These are phyloP conservation scores for Enteromius anoplus DNA, from an alignment of 2,797 vertebrate genomes.

Conservation along the genomic window DNA sequence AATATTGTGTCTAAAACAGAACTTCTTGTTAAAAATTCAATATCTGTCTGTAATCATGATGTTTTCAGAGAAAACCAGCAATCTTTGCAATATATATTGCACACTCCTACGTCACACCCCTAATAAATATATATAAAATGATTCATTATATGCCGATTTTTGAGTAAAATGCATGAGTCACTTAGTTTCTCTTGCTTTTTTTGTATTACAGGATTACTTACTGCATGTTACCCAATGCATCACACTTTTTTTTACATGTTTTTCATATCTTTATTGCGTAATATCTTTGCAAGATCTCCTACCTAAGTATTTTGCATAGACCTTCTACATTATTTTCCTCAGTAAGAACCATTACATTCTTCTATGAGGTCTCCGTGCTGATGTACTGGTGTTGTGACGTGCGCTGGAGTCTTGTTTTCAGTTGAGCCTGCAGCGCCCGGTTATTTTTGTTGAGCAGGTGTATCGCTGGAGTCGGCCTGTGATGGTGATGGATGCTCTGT, in stretches of 20 bases:
- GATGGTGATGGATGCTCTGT: conserved; percentile 54
- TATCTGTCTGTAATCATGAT: too few relatives aligned
- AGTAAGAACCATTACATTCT: too few relatives aligned
- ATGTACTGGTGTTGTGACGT: neutral
- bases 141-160: neutral
- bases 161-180: neutral
- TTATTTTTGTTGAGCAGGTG: conserved; percentile 52
- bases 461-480: conserved; percentile 18
- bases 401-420: neutral
- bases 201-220: neutral
- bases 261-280: neutral
- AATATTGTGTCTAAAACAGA: too few relatives aligned
- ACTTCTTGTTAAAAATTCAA: too few relatives aligned
- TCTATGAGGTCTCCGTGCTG: neutral
- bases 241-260: neutral
- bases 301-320: neutral
- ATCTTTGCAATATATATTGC: too few relatives aligned
- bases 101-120: too few relatives aligned
- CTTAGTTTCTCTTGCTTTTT: neutral
- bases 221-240: neutral
- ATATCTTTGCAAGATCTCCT: neutral
- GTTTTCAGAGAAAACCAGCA: too few relatives aligned
- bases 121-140: too few relatives aligned
- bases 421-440: neutral
- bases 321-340: neutral